Evolutionary conservation across 2,113 vertebrate species (phyloP).

Genomic region (Ailurus styani): DNA sequence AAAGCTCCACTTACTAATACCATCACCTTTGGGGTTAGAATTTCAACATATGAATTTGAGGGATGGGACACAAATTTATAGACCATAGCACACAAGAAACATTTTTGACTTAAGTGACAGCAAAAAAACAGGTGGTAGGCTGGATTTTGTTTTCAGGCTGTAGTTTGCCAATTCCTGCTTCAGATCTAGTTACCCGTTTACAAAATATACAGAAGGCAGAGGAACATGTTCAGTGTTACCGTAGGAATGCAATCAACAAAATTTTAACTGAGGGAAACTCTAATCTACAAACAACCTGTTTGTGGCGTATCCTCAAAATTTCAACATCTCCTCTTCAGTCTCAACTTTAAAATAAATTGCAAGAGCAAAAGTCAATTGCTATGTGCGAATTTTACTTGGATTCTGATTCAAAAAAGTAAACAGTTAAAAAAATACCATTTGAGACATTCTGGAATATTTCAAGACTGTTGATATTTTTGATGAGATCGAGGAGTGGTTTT

Average conservation of each 20-base stretch:
- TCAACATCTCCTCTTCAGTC: neutral
- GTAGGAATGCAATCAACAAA: neutral
- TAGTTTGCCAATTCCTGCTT: neutral
- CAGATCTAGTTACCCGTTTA: neutral
- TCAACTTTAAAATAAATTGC: neutral
- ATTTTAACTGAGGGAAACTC: neutral
- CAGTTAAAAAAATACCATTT: neutral
- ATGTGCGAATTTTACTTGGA: neutral
- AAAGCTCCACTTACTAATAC: neutral
- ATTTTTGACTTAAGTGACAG: neutral
- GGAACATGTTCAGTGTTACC: neutral
- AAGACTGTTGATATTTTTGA: neutral
- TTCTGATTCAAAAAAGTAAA: neutral
- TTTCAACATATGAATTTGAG: neutral
- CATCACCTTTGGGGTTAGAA: neutral
- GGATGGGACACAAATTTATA: neutral
- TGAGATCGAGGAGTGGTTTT: neutral
- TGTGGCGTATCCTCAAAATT: neutral
- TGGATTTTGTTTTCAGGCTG: neutral
- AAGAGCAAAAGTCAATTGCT: neutral
- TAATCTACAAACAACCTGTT: neutral
- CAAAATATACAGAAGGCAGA: neutral
- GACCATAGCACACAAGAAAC: neutral
- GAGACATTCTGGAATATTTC: neutral
- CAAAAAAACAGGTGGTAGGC: neutral